Conservation (phyloP, 2,888 invertebrate species). For the Athetis lepigone region DNA sequence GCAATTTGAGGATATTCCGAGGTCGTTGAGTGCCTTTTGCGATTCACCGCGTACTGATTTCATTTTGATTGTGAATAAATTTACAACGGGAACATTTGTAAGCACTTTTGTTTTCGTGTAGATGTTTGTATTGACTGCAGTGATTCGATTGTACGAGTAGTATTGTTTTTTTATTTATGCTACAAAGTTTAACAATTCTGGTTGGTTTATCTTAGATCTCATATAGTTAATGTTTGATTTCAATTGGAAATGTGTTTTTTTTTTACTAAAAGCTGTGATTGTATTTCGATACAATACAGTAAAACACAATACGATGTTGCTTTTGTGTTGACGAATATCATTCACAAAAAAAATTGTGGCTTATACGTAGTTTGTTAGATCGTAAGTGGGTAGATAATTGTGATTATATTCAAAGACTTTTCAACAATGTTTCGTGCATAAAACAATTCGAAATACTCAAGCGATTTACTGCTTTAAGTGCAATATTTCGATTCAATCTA, state of each 20-base stretch:
- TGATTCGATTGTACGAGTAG: slow-evolving; percentile 39
- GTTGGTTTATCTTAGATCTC: slow-evolving; percentile 24
- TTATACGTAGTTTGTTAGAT: no score
- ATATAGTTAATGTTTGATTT: slow-evolving; percentile 29
- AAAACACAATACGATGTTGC: not conserved
- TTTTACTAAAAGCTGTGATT: slow-evolving; percentile 7
- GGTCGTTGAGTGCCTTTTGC: slow-evolving; percentile 69
- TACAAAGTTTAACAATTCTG: slow-evolving; percentile 24
- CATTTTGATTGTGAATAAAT: slow-evolving; percentile 76
- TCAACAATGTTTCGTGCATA: slow-evolving; percentile 18
- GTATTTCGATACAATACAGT: slow-evolving; percentile 6
- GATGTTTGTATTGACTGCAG: slow-evolving; percentile 48
- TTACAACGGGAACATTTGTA: slow-evolving; percentile 65
- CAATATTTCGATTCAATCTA: slow-evolving; percentile 29
- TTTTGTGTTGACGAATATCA: not conserved
- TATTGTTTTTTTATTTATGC: slow-evolving; percentile 40
- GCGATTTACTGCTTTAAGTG: slow-evolving; percentile 11
- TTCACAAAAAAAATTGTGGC: not conserved
- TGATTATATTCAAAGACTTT: slow-evolving; percentile 3
- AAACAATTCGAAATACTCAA: slow-evolving; percentile 22
- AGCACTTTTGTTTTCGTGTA: slow-evolving; percentile 66
- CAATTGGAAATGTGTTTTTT: not conserved
- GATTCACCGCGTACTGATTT: slow-evolving; percentile 73
- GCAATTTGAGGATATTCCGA: slow-evolving; percentile 74
- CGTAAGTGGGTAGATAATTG: not conserved